These are phyloP conservation scores for Idaea aversata DNA, from an alignment of 2,888 invertebrate species.

Conservation along the genomic window DNA sequence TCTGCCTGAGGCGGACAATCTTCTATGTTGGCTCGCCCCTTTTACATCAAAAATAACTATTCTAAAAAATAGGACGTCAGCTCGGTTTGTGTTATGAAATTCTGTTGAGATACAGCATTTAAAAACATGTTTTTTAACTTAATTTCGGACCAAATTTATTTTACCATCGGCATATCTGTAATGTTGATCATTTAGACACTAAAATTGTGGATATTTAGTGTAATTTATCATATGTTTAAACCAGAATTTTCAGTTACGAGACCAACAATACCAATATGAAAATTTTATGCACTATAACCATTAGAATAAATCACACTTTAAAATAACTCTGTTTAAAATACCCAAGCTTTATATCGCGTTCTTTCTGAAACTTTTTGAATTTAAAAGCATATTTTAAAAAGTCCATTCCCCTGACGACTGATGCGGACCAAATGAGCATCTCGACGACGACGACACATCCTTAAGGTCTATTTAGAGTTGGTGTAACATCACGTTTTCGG, in stretches of 20 bases:
- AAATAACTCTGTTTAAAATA: not conserved
- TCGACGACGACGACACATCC: slow-evolving; percentile 24
- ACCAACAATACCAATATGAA: not conserved
- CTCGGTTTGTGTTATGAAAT: not conserved
- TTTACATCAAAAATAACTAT: slow-evolving; percentile 20
- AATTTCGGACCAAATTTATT: not conserved
- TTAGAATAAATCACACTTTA: slow-evolving; percentile 1
- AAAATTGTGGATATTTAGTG: not conserved
- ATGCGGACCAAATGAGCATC: slow-evolving; percentile 22
- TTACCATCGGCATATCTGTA: not conserved
- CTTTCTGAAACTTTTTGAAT: slow-evolving; percentile 3
- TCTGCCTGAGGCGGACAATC: slow-evolving; percentile 43
- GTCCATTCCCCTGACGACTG: slow-evolving; percentile 11
- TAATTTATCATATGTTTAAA: not conserved
- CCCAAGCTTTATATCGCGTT: not conserved
- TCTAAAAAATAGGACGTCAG: slow-evolving; percentile 1
- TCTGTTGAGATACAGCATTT: not conserved
- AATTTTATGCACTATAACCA: not conserved
- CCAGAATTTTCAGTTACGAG: not conserved
- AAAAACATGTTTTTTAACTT: not conserved
- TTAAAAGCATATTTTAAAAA: slow-evolving; percentile 15
- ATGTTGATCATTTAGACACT: not conserved
- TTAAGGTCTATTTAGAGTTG: slow-evolving; percentile 32
- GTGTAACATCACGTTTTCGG: slow-evolving; percentile 36
- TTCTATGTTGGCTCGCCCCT: slow-evolving; percentile 43